These are phyloP conservation scores for Lanius collurio DNA, from an alignment of 2,113 vertebrate genomes.

Conservation along the genomic window DNA sequence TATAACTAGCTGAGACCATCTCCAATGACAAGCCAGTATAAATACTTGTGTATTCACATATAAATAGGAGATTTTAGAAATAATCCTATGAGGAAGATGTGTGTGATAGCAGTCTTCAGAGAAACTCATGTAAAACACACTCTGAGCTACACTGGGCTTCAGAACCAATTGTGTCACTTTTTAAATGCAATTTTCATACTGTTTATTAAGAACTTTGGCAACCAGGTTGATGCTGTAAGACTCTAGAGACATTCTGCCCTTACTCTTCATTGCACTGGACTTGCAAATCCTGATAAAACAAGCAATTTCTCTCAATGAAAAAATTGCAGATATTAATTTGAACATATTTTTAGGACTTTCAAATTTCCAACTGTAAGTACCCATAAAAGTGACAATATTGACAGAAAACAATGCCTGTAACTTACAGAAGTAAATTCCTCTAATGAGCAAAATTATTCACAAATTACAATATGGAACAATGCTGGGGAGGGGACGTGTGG, in stretches of 20 bases:
- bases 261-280: not conserved
- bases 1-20: not conserved
- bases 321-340: not conserved
- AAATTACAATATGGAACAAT: not conserved
- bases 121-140: not conserved
- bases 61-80: not conserved
- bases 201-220: not conserved
- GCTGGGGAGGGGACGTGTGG: rapidly evolving
- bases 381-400: not conserved
- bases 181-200: not conserved
- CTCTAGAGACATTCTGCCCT: not conserved
- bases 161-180: not conserved
- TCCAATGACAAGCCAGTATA: not conserved
- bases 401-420: not conserved
- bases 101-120: not conserved
- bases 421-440: not conserved
- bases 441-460: not conserved
- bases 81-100: not conserved
- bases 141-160: not conserved
- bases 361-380: not conserved
- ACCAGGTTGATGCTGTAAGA: not conserved
- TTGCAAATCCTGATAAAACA: not conserved
- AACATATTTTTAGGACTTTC: not conserved
- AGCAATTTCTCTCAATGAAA: not conserved
- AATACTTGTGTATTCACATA: not conserved